A percentile compares a stretch with the other conserved stretches of the same genome.
phyloP scores from a whole-genome alignment of 1,140 invertebrate genomes.

The Paracyclopina nana region DNA sequence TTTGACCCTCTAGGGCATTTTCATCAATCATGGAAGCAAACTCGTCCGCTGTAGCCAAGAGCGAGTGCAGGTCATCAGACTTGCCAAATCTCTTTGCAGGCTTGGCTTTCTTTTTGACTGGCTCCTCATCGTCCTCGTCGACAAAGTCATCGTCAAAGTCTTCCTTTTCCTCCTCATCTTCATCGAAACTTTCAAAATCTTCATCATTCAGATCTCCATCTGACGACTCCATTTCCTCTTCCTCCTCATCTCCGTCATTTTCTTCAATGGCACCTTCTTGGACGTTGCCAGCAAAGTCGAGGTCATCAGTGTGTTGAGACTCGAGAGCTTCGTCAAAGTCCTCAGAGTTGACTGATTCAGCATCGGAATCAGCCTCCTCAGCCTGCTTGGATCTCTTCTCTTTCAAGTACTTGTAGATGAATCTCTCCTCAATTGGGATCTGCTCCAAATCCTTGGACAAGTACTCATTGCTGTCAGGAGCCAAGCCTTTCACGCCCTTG shows the following conservation, averaged over 20 bases:
- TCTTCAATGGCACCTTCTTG: background rate
- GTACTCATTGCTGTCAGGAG: slow-evolving; percentile 32
- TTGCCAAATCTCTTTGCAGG: slow-evolving; percentile 3
- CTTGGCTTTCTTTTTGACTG: background rate
- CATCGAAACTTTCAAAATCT: slow-evolving; percentile 6
- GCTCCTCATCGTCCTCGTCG: slow-evolving; percentile 13
- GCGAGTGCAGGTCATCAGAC: slow-evolving; percentile 17
- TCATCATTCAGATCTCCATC: slow-evolving; percentile 21
- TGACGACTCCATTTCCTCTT: slow-evolving; percentile 18
- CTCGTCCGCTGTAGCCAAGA: slow-evolving; percentile 17
- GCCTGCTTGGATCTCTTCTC: slow-evolving; percentile 18
- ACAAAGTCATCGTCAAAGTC: slow-evolving; percentile 5
- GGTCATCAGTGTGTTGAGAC: too few relatives aligned
- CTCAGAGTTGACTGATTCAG: slow-evolving; percentile 24
- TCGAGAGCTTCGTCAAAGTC: slow-evolving; percentile 26
- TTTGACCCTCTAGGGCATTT: slow-evolving; percentile 16
- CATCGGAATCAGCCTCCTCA: slow-evolving; percentile 23
- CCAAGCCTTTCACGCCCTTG: slow-evolving; percentile 6
- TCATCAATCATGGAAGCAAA: slow-evolving; percentile 16
- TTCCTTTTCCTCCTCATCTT: background rate
- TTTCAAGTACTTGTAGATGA: slow-evolving; percentile 17
- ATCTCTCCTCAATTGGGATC: slow-evolving; percentile 18
- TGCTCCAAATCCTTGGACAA: slow-evolving; percentile 37
- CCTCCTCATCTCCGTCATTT: slow-evolving; percentile 16
- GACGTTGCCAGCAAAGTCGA: slow-evolving; percentile 15